Base-by-base conservation (phyloP, 1,140 invertebrate species). In the Diorhabda carinulata region DNA sequence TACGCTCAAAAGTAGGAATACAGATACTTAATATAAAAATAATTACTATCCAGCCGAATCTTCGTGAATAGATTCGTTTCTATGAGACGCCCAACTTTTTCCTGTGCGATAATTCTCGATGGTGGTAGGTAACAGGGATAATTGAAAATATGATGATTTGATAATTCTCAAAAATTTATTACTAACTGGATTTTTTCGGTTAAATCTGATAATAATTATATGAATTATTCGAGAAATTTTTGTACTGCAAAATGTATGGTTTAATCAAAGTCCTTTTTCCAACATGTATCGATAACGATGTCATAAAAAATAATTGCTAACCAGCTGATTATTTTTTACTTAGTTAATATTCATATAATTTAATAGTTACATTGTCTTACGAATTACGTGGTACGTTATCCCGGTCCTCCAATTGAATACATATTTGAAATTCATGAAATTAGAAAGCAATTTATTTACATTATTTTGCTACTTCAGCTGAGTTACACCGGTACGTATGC, bases 11-110 rank as follows among this genome's bases (percentile, higher is more conserved):
- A 52, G 3, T 41, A 10, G 40, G 9, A 64, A 25, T 64, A 57
- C n/a, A 64, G 25, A 64, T 64, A 2, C 47, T 52, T 10, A 10
- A 41, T 64, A 25, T 65, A 25, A 60, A 66, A 66, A 66, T 66
- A 60, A 66, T 66, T 66, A 66, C n/a, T 64, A 64, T 47, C 62
- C 3, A 64, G 62, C 62, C 47, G 44, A 64, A 47, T 64, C 52
- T 66, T 66, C 64, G 10, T 66, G 52, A 66, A 41, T 66, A 66
- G 64, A 8, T 66, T 57, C 52, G 0, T 66, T 66, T 66, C 9
- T n/a, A 66, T 43, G 47, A 66, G 64, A 66, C 5, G 40, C 52
- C 40, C 47, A 66, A 47, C 0, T 47, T 10, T 64, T 63, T 41
- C 58, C 47, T 64, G 10, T 52, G 5, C n/a, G 62, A 61, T 47